phyloP scores from a whole-genome alignment of 2,113 vertebrate species.

The Trematomus loennbergii region DNA sequence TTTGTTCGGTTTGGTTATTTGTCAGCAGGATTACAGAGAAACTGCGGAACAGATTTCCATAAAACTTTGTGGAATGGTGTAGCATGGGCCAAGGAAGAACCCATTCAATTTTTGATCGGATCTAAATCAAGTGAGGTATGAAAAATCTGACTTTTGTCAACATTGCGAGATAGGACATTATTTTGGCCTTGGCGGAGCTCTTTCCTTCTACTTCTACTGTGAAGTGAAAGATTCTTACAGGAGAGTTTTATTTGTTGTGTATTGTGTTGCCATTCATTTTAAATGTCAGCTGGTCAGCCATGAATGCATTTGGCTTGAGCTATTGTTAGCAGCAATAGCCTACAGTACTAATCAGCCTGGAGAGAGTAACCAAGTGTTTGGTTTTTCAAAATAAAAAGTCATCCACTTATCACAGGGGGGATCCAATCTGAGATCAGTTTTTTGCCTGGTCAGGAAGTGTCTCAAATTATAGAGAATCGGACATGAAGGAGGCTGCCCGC shows the following conservation, averaged over 20 bases:
- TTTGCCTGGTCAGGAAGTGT: slow-evolving; percentile 13
- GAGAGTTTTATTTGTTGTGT: background rate
- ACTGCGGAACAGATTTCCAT: too few relatives aligned
- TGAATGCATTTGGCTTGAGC: background rate
- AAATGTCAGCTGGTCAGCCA: background rate
- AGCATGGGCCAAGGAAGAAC: too few relatives aligned
- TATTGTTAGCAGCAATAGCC: background rate
- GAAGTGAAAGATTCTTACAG: background rate
- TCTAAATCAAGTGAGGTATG: too few relatives aligned
- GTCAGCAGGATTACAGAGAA: too few relatives aligned
- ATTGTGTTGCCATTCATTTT: slow-evolving; percentile 6
- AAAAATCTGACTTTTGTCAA: too few relatives aligned
- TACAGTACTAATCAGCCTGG: slow-evolving; percentile 8
- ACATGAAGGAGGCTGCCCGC: slow-evolving; percentile 43
- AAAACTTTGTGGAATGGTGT: too few relatives aligned
- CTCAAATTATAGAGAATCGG: slow-evolving; percentile 33
- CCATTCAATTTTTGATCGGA: too few relatives aligned
- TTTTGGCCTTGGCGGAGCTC: too few relatives aligned
- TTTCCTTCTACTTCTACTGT: too few relatives aligned
- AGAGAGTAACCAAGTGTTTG: slow-evolving; percentile 28
- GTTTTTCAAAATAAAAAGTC: slow-evolving; percentile 42
- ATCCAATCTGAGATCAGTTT: slow-evolving; percentile 18
- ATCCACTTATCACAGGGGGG: slow-evolving; percentile 28
- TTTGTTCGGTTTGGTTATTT: too few relatives aligned
- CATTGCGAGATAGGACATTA: too few relatives aligned